Percentiles rank a stretch among this genome's conserved stretches.
Conservation (phyloP, 2,888 invertebrate genomes). For the Tanypteryx hageni region DNA sequence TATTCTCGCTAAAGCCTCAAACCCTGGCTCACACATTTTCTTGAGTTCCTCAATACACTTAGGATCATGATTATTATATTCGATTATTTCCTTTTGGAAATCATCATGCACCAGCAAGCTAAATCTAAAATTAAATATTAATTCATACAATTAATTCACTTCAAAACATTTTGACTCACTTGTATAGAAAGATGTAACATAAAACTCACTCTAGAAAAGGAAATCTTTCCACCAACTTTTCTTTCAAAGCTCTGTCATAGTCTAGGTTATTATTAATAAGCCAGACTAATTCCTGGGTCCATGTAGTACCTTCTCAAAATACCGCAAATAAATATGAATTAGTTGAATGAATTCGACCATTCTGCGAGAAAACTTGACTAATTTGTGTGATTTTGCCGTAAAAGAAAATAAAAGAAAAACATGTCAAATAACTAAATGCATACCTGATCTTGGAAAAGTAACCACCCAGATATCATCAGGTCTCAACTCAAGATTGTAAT, state of each 20-base stretch:
- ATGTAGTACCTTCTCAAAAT: constrained; percentile 71
- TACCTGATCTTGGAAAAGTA: constrained; percentile 50
- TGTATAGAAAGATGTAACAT: not conserved
- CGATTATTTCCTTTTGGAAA: constrained; percentile 37
- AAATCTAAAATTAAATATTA: constrained; percentile 29
- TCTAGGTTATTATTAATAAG: constrained; percentile 72
- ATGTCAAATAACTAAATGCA: not conserved
- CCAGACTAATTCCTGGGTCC: constrained; percentile 75
- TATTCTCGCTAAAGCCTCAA: constrained; percentile 61
- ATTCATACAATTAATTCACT: not conserved
- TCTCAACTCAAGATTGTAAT: constrained; percentile 25
- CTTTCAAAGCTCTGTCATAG: constrained; percentile 70
- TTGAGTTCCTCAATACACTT: constrained; percentile 51
- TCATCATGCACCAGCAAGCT: constrained; percentile 8
- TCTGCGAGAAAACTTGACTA: no score
- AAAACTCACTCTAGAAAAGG: constrained; percentile 73
- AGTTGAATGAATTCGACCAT: not conserved
- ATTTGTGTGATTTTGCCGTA: not conserved
- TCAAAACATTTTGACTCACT: not conserved
- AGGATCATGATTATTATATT: constrained; percentile 29
- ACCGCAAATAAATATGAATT: not conserved
- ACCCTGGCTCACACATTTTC: constrained; percentile 61
- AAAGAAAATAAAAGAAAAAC: not conserved
- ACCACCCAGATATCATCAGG: constrained; percentile 44
- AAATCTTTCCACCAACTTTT: constrained; percentile 72